Base-by-base conservation (phyloP, 1,140 invertebrate genomes). In the Lucilia sericata region DNA sequence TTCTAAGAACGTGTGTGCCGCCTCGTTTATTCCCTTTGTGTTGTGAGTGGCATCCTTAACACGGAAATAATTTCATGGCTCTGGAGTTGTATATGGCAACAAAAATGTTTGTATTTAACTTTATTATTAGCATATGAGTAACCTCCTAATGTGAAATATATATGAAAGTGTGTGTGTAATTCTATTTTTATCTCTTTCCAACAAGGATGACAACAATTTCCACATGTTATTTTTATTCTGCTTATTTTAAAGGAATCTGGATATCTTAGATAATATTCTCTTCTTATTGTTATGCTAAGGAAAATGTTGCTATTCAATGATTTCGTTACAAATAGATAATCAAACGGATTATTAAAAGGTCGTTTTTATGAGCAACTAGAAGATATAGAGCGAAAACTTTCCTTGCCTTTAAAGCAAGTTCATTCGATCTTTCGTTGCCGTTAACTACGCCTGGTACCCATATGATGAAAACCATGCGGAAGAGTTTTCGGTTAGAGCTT, bases 61-160 rank as follows among this genome's bases (percentile, higher is more conserved):
- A 74, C 60, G 78, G 81, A 82, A 84, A 80, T 49, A 84, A 82
- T 84, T 84, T 84, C 84, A 65, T 84, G 78, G 84, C 65, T 84
- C 47, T 74, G 78, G 21, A 21, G 55, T 17, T 14, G 55, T 42
- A 14, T 70, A 78, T 74, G 78, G 60, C 47, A 82, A 84, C 80
- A 82, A 82, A 84, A 84, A 80, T 80, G 84, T 82, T 70, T 80
- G 81, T 84, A 74, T 82, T 84, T 84, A 84, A 84, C 84, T 84
- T 82, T 82, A 51, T 82, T 84, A 84, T 84, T 84, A 84, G 84
- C 84, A 84, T 84, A 84, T 42, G 49, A 17, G 49, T 42, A 76
- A 76, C 75, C 30, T 70, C 2, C 65, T 21, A 70, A 21, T 12
- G 5, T 21, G 10, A 70, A 21, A 36, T 51, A 8, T 36, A 36